phyloP scores from a whole-genome alignment of 2,797 vertebrate genomes.

The Pelochelys cantorii region DNA sequence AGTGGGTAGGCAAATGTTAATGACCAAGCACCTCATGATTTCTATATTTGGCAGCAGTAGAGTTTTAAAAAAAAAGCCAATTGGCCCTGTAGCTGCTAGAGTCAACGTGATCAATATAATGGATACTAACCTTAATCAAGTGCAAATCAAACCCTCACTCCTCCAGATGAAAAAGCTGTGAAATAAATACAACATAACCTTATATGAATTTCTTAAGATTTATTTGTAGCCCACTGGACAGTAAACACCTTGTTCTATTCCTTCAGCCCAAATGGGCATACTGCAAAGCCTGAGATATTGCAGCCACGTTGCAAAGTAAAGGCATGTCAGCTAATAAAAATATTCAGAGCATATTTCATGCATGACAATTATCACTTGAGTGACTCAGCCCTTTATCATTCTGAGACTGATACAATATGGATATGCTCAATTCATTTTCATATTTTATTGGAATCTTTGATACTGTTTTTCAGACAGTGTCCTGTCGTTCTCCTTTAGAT shows the following conservation, averaged over 20 bases:
- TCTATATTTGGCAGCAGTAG: constrained; percentile 45
- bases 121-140: not conserved
- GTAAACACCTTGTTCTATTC: not conserved
- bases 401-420: not conserved
- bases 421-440: not conserved
- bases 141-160: constrained; percentile 43
- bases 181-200: constrained; percentile 22
- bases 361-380: not conserved
- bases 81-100: constrained; percentile 21
- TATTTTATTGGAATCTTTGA: not conserved
- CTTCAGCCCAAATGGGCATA: not conserved
- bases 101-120: not conserved
- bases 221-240: not conserved
- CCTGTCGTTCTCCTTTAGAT: fast-evolving
- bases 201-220: not conserved
- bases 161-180: constrained; percentile 1
- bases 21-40: constrained; percentile 32
- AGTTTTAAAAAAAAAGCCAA: constrained; percentile 20
- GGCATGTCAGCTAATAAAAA: not conserved
- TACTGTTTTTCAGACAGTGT: not conserved
- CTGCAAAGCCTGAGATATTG: not conserved
- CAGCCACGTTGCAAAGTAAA: not conserved
- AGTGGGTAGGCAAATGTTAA: constrained; percentile 27
- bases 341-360: fast-evolving
- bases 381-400: not conserved